Evolutionary conservation across 2,888 invertebrate species (phyloP).

Genomic region (Plebejus argus): DNA sequence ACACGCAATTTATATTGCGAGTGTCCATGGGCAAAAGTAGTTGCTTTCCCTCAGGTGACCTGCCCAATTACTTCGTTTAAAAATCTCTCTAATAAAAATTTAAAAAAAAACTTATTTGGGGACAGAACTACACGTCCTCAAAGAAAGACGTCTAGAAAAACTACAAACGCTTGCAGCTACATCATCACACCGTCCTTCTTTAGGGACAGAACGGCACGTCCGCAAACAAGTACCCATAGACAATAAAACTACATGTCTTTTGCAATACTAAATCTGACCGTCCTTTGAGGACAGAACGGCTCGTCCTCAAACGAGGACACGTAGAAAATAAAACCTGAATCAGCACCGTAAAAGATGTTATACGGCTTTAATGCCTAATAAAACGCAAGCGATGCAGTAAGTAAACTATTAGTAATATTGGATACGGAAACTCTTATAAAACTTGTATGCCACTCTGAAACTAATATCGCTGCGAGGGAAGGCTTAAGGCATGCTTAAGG

Average conservation of each 20-base stretch:
- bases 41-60: too few species aligned
- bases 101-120: neutral
- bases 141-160: neutral
- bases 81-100: too few species aligned
- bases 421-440: neutral
- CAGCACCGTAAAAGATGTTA: neutral
- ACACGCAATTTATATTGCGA: too few species aligned
- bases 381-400: neutral
- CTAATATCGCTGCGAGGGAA: neutral
- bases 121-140: neutral
- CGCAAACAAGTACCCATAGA: too few species aligned
- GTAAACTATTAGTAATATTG: slow-evolving; percentile 2
- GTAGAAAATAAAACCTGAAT: neutral
- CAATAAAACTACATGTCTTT: too few species aligned
- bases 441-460: neutral
- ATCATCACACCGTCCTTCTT: too few species aligned
- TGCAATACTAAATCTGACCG: neutral
- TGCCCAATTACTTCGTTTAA: too few species aligned
- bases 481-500: neutral
- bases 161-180: too few species aligned
- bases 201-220: too few species aligned
- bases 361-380: neutral
- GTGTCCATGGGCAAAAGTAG: too few species aligned
- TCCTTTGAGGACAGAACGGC: neutral
- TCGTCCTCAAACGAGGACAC: neutral